Evolutionary conservation across 1,140 invertebrate species (phyloP), one percentile per base, ranked within the genome.

Genomic region (Ooceraea biroi): DNA sequence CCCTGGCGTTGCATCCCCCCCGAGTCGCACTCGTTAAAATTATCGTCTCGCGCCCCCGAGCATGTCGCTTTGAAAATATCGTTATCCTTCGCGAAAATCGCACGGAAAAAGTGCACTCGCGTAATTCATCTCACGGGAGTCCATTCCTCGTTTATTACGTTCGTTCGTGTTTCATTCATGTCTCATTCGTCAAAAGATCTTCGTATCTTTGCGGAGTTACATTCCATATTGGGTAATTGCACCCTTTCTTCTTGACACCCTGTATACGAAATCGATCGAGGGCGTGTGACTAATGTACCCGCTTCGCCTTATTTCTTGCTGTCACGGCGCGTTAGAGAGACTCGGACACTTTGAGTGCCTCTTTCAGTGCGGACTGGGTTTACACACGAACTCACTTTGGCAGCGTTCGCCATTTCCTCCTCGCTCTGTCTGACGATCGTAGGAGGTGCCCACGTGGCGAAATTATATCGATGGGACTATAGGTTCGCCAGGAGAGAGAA

Each of bases 321-420:
- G 61, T 71, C 57, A 61, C 19, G 57, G 73, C 65, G 52, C 58
- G 74, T 82, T 80, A 78, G 61, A 66, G 55, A 22, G 52, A 11
- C 60, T 65, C 50, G 65, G 80, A 87, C 78, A 85, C 73, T 89
- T 83, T 80, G 83, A 76, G 72, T 87, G 68, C 65, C 80, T 80
- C 73, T 86, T 89, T 85, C 55, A 57, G 74, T 25, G 73, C 46
- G 46, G 25, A 25, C 36, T 22, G 58, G 44, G 74, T 82, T 86
- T 80, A 80, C 66, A 84, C 72, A 72, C 50, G 73, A 86, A 78
- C 66, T 84, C 58, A 72, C 85, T 84, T 84, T 52, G 58, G 65
- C 41, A 77, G 50, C 19, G 63, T 19, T 82, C 68, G 50, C 25
- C 12, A 36, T 82, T 57, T 76, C 65, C 48, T 72, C 63, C 66